Percentiles rank a stretch among this genome's conserved stretches.
phyloP scores from a whole-genome alignment of 2,797 vertebrate genomes.

The Antennarius maculatus region DNA sequence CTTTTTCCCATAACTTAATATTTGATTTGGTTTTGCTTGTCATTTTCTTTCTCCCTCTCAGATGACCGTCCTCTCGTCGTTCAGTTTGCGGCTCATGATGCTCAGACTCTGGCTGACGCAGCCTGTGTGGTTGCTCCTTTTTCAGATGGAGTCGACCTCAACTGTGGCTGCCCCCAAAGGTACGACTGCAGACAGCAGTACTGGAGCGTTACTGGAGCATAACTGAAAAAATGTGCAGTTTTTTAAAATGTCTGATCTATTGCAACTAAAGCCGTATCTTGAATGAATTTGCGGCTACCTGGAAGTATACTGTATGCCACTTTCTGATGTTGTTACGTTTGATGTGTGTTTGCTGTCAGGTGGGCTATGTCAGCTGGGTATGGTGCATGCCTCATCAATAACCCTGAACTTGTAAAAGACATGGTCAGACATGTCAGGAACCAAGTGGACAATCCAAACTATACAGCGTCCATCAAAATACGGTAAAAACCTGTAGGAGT shows the following conservation, averaged over 20 bases:
- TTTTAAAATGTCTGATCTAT: no score
- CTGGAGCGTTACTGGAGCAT: background rate
- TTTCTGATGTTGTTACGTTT: background rate
- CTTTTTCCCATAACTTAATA: background rate
- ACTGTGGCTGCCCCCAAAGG: slow-evolving; percentile 99
- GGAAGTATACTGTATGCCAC: no score
- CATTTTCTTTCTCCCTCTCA: slow-evolving; percentile 47
- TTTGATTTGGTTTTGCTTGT: background rate
- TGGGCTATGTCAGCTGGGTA: slow-evolving; percentile 96
- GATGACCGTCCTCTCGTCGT: slow-evolving; percentile 94
- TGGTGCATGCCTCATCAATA: slow-evolving; percentile 96
- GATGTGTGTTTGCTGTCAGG: slow-evolving; percentile 75
- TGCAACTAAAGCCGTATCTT: no score
- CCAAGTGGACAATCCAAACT: slow-evolving; percentile 88
- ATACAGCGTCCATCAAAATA: slow-evolving; percentile 95
- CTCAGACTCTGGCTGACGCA: slow-evolving; percentile 91
- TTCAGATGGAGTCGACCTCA: slow-evolving; percentile 94
- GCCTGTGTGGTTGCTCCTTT: slow-evolving; percentile 88
- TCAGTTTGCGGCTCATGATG: slow-evolving; percentile 95
- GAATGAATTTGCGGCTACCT: no score
- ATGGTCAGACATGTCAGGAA: slow-evolving; percentile 93
- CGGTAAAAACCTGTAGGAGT: slow-evolving; percentile 75
- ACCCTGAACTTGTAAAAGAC: slow-evolving; percentile 92
- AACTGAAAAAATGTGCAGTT: no score
- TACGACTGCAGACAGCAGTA: slow-evolving; percentile 58